phyloP scores from a whole-genome alignment of 2,113 vertebrate genomes.

The Tupaia chinensis region DNA sequence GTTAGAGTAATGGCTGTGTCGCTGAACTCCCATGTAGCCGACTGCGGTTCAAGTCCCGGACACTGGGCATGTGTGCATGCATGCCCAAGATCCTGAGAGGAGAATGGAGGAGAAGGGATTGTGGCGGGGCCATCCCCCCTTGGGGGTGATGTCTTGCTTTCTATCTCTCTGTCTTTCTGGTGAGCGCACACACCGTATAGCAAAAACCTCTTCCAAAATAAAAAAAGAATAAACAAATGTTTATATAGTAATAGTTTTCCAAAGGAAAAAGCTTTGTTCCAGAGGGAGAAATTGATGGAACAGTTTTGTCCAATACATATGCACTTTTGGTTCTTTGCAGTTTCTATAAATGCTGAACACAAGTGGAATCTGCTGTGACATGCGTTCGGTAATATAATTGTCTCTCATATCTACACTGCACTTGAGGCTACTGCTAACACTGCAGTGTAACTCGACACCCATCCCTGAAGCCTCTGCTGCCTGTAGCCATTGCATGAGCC shows the following conservation, averaged over 20 bases:
- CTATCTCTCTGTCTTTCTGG: too few species aligned
- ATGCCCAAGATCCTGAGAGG: too few species aligned
- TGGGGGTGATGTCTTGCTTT: too few species aligned
- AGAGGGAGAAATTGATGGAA: slow-evolving; percentile 68
- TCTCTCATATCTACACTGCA: slow-evolving; percentile 62
- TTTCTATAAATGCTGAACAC: slow-evolving; percentile 71
- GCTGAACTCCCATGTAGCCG: too few species aligned
- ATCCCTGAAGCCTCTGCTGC: slow-evolving; percentile 57
- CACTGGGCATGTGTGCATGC: too few species aligned
- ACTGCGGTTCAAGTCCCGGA: too few species aligned
- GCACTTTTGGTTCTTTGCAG: slow-evolving; percentile 72
- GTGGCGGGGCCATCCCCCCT: too few species aligned
- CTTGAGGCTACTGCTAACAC: slow-evolving; percentile 56
- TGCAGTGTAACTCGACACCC: slow-evolving; percentile 33
- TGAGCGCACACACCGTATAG: too few species aligned
- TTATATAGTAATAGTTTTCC: neutral
- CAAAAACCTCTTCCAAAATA: too few species aligned
- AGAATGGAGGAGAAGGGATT: too few species aligned
- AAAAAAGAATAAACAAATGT: neutral
- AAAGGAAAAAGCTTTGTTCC: slow-evolving; percentile 28
- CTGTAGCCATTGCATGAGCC: slow-evolving; percentile 79
- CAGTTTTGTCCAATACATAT: slow-evolving; percentile 38
- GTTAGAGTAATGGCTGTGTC: too few species aligned
- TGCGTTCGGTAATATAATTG: slow-evolving; percentile 77
- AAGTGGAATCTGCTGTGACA: slow-evolving; percentile 80